These are phyloP conservation scores for Equus przewalskii DNA, from an alignment of 2,113 vertebrate genomes.

Conservation along the genomic window DNA sequence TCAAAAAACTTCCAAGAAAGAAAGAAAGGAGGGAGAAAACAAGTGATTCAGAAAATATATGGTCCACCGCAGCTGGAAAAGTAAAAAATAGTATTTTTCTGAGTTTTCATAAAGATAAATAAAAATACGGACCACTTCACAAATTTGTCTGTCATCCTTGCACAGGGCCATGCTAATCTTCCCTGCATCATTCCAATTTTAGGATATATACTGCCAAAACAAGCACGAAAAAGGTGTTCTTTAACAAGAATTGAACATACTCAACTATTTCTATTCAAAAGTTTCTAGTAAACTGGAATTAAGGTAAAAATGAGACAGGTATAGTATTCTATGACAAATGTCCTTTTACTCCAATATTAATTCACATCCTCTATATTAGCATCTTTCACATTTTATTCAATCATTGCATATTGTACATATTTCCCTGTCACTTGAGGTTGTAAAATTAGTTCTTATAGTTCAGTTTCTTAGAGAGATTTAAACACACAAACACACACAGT, in stretches of 20 bases:
- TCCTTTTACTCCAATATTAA: background rate
- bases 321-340: background rate
- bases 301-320: constrained; percentile 28
- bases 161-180: background rate
- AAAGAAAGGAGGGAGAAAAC: background rate
- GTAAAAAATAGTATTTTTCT: background rate
- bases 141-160: background rate
- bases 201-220: background rate
- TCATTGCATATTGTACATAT: background rate
- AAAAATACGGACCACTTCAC: background rate
- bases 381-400: background rate
- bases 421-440: background rate
- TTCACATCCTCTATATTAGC: background rate
- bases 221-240: background rate
- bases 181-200: background rate
- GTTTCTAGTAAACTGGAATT: background rate
- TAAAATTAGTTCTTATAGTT: background rate
- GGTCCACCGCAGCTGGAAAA: background rate
- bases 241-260: background rate
- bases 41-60: background rate
- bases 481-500: background rate
- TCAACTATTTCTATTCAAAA: constrained; percentile 35
- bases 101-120: constrained; percentile 9
- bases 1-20: background rate
- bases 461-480: background rate